These are phyloP conservation scores for Alitta virens DNA, from an alignment of 2,888 invertebrate species.

Conservation along the genomic window DNA sequence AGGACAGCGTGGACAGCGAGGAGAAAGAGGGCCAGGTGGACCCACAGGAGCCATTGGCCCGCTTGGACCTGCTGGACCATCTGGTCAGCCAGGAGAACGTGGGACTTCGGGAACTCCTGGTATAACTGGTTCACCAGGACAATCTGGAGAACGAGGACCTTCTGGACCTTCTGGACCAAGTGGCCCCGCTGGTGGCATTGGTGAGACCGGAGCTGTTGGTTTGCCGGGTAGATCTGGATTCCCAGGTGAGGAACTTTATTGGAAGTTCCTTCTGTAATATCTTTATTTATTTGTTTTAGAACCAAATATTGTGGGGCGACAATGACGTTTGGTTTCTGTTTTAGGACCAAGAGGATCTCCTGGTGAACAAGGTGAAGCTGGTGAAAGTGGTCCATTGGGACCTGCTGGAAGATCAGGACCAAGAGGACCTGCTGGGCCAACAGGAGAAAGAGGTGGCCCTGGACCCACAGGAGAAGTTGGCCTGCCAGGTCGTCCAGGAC, in stretches of 20 bases:
- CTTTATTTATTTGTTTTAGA: too few relatives aligned
- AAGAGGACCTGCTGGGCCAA: constrained; percentile 12
- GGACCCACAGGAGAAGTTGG: not conserved
- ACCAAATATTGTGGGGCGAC: too few relatives aligned
- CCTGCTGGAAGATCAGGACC: constrained; percentile 15
- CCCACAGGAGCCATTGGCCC: constrained; percentile 20
- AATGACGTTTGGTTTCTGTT: too few relatives aligned
- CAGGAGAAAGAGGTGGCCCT: not conserved
- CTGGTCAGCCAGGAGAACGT: constrained; percentile 26
- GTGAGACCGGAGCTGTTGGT: constrained; percentile 30
- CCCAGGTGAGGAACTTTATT: too few relatives aligned
- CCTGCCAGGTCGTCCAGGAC: constrained; percentile 16
- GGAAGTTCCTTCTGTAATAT: too few relatives aligned
- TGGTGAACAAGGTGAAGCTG: constrained; percentile 8
- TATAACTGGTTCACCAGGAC: constrained; percentile 6
- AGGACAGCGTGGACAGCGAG: constrained; percentile 2
- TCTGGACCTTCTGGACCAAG: constrained; percentile 9
- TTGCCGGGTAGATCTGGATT: constrained; percentile 60
- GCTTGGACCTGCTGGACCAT: constrained; percentile 41
- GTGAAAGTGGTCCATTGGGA: not conserved
- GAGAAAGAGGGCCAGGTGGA: constrained; percentile 18
- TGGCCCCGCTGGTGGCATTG: constrained; percentile 22
- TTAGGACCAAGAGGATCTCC: constrained; percentile 3
- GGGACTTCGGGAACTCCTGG: constrained; percentile 33
- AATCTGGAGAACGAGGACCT: constrained; percentile 5